Evolutionary conservation across 2,797 vertebrate genomes (phyloP).

Genomic region (Cryptoprocta ferox): DNA sequence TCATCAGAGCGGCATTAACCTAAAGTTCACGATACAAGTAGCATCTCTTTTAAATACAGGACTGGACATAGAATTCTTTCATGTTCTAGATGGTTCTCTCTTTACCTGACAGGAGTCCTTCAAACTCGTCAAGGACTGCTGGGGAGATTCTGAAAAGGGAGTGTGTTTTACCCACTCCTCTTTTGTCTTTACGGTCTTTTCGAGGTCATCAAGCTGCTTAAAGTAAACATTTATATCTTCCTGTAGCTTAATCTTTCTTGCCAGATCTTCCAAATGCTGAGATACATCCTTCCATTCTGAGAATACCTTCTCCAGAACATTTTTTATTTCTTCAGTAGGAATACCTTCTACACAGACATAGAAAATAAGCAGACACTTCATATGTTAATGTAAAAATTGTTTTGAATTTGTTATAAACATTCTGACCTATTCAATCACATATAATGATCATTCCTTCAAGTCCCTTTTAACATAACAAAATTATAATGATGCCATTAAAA

Average conservation of each 20-base stretch:
- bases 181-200: conserved; percentile 87
- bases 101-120: conserved; percentile 91
- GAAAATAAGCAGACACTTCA: conserved; percentile 8
- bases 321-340: conserved; percentile 82
- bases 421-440: background rate
- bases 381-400: background rate
- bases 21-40: background rate
- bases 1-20: background rate
- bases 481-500: background rate
- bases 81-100: background rate
- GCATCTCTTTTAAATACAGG: background rate
- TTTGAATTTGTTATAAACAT: background rate
- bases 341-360: conserved; percentile 84
- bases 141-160: conserved; percentile 35
- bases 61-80: background rate
- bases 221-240: conserved; percentile 88
- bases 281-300: conserved; percentile 89
- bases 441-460: background rate
- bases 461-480: background rate
- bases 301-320: conserved; percentile 86
- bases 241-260: conserved; percentile 88
- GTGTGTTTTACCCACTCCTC: conserved; percentile 89
- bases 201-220: conserved; percentile 88
- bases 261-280: conserved; percentile 88
- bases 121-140: conserved; percentile 81